phyloP scores from a whole-genome alignment of 2,113 vertebrate genomes.

The human region GRCh38 chr17:56089001-56089500 shows the following conservation, averaged over 20 bases:
- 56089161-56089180: neutral
- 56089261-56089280: neutral
- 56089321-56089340: neutral
- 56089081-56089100: neutral
- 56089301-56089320: neutral
- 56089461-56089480: neutral
- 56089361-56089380: neutral
- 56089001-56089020: neutral
- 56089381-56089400: neutral
- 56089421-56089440: neutral
- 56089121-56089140: neutral
- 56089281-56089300: neutral
- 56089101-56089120: neutral
- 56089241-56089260: neutral
- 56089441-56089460: neutral
- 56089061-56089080: neutral
- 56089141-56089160: neutral
- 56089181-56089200: neutral
- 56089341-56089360: neutral
- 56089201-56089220: neutral
- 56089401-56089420: constrained; percentile 18
- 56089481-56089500: neutral
- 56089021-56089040: neutral
- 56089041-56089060: neutral
- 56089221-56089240: neutral